Percentiles rank a stretch among this genome's conserved stretches.
Evolutionary conservation across 30 jellyfish, hydroid and myxozoan species (phyloP).

Genomic region (Cassiopea xamachana): DNA sequence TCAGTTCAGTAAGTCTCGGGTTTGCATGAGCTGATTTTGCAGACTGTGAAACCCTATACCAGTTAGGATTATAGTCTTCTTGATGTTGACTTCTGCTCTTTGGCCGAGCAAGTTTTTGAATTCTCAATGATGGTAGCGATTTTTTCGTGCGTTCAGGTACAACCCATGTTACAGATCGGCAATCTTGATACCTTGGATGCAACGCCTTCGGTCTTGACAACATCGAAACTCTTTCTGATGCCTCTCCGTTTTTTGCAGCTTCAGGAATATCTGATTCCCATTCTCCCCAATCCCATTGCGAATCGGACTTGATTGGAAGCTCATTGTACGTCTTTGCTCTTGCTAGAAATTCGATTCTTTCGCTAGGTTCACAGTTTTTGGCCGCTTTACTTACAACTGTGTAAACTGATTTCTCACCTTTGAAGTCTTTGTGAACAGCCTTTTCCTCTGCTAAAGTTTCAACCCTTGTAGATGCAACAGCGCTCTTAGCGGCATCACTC

Average conservation of each 20-base stretch:
- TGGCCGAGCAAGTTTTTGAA: slow-evolving; percentile 92
- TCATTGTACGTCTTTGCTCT: slow-evolving; percentile 78
- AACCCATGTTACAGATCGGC: slow-evolving; percentile 85
- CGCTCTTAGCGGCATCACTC: slow-evolving; percentile 70
- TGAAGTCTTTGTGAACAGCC: slow-evolving; percentile 79
- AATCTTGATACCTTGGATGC: slow-evolving; percentile 77
- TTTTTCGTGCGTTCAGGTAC: slow-evolving; percentile 76
- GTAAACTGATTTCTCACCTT: slow-evolving; percentile 80
- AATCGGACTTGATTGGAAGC: slow-evolving; percentile 87
- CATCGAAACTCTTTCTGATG: slow-evolving; percentile 79
- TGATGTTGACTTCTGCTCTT: slow-evolving; percentile 85
- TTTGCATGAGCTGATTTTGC: slow-evolving; percentile 87
- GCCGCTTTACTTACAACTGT: slow-evolving; percentile 89
- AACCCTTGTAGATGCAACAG: slow-evolving; percentile 66
- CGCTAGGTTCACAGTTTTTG: slow-evolving; percentile 72
- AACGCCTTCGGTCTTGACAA: slow-evolving; percentile 82
- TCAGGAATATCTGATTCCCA: slow-evolving; percentile 97
- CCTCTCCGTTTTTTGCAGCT: slow-evolving; percentile 91
- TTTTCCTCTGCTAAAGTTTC: slow-evolving; percentile 78
- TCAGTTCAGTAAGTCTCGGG: slow-evolving; percentile 79
- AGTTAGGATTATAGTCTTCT: slow-evolving; percentile 77
- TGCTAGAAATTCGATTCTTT: slow-evolving; percentile 78
- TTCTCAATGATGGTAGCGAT: slow-evolving; percentile 83
- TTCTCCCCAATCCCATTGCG: slow-evolving; percentile 97
- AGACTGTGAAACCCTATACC: slow-evolving; percentile 81